A percentile compares a stretch with the other conserved stretches of the same genome.
Conservation (phyloP, 2,113 vertebrate genomes). For the Camelus dromedarius region DNA sequence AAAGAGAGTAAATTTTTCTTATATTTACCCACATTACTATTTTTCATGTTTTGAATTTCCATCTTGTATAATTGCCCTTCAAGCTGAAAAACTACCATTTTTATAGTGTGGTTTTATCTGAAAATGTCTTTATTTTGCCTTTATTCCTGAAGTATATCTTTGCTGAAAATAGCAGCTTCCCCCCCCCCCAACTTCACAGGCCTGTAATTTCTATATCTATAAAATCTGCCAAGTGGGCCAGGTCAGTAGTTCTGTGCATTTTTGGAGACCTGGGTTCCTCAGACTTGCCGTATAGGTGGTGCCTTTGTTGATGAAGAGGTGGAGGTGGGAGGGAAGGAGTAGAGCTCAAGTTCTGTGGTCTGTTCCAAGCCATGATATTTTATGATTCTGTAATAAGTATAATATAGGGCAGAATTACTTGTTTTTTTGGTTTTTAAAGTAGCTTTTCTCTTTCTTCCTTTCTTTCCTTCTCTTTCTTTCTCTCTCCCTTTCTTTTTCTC, state of each 20-base stretch:
- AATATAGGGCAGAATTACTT: too few relatives aligned
- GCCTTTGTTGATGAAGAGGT: background rate
- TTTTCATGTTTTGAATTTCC: slow-evolving; percentile 39
- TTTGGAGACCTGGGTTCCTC: background rate
- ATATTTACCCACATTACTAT: background rate
- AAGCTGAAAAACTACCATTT: background rate
- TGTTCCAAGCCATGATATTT: background rate
- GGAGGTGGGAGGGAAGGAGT: background rate
- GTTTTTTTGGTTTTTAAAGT: background rate
- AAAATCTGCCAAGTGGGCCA: background rate
- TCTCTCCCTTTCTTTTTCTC: background rate
- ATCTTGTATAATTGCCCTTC: background rate
- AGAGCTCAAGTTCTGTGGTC: background rate
- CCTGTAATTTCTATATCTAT: background rate
- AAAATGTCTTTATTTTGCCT: background rate
- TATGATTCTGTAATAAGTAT: background rate
- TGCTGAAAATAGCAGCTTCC: background rate
- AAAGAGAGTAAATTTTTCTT: background rate
- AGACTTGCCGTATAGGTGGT: background rate
- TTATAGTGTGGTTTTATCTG: background rate
- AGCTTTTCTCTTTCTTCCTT: background rate
- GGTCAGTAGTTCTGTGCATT: background rate
- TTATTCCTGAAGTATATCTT: background rate
- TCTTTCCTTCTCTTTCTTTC: background rate
- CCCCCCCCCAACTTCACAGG: background rate